Conservation (phyloP, 2,797 vertebrate species). For the Pteronotus mesoamericanus region DNA sequence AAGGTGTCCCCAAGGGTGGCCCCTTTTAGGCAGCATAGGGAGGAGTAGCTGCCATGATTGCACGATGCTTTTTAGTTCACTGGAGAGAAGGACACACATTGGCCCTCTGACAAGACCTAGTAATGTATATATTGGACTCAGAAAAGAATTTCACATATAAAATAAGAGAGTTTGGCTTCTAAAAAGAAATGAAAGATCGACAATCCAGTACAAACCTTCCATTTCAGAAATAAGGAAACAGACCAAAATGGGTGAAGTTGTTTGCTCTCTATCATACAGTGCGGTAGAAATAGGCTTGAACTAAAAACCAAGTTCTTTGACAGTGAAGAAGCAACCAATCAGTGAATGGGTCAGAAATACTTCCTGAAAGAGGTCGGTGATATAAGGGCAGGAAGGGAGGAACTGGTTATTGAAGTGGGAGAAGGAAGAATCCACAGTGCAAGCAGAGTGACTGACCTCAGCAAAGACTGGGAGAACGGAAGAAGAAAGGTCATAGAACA, state of each 20-base stretch:
- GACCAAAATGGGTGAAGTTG: background rate
- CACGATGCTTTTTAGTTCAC: background rate
- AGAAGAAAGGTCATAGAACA: background rate
- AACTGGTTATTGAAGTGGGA: background rate
- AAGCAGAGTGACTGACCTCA: background rate
- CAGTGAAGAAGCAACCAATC: background rate
- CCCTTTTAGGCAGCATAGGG: background rate
- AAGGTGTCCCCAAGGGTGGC: background rate
- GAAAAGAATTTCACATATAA: background rate
- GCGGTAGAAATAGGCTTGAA: background rate
- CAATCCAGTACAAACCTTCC: background rate
- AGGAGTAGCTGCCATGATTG: background rate
- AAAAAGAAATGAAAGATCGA: background rate
- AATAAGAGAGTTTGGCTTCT: background rate
- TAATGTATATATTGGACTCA: background rate
- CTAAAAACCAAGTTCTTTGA: background rate
- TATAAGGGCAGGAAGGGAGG: background rate
- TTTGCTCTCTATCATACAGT: background rate
- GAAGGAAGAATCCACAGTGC: background rate
- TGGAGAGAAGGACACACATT: background rate
- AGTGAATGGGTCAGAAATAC: background rate
- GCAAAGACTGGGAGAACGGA: background rate
- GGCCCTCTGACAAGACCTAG: background rate
- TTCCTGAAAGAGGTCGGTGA: background rate
- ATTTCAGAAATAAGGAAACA: slow-evolving; percentile 11